Percentiles rank a stretch among this genome's conserved stretches.
Conservation (phyloP, 2,113 vertebrate species). For the Lampris incognitus region DNA sequence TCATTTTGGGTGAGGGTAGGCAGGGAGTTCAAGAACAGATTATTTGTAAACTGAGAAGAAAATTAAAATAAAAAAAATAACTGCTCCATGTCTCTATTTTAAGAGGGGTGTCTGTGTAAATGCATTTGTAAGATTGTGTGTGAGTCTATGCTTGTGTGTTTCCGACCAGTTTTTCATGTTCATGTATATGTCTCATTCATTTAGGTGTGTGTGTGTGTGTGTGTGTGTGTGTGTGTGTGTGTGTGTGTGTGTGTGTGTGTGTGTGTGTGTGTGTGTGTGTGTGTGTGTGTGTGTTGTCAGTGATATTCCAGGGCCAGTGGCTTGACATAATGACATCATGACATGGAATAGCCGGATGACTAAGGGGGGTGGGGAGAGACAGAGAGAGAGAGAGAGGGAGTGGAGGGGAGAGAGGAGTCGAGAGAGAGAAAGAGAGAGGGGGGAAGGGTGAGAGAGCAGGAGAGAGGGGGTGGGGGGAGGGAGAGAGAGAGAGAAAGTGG, state of each 20-base stretch:
- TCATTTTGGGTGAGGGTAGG: slow-evolving; percentile 3
- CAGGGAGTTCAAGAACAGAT: slow-evolving; percentile 16
- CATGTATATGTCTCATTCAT: not conserved
- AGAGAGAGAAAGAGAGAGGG: slow-evolving; percentile 8
- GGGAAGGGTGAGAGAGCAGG: not conserved
- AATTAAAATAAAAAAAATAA: not conserved
- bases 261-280: slow-evolving; percentile 5
- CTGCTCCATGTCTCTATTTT: not conserved
- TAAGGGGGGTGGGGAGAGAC: not conserved
- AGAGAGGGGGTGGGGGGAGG: not conserved
- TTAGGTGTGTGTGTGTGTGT: not conserved
- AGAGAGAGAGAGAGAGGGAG: not conserved
- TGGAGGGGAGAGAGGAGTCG: not conserved
- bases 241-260: not conserved
- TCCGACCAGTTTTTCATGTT: not conserved
- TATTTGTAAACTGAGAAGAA: not conserved
- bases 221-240: not conserved
- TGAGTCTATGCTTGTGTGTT: no score
- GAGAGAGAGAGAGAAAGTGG: not conserved
- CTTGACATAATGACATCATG: slow-evolving; percentile 48
- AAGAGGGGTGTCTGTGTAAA: not conserved
- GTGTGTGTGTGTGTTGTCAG: slow-evolving; percentile 4
- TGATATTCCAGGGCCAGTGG: not conserved
- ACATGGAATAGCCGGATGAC: not conserved
- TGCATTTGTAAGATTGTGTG: not conserved